Conservation (phyloP, 1,140 invertebrate species). For the Luehdorfia chinensis region DNA sequence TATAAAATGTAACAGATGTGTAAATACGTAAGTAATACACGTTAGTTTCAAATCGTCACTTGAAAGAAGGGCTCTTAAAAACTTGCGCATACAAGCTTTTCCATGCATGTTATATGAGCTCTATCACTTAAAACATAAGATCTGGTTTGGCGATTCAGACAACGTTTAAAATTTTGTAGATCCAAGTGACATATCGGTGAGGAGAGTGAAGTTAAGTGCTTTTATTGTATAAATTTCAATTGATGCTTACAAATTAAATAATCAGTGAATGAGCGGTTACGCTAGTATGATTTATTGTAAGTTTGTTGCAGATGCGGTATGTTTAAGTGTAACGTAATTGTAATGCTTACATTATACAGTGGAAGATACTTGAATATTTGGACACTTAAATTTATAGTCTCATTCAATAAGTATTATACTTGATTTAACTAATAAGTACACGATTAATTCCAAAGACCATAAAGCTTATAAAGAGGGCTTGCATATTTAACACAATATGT, state of each 20-base stretch:
- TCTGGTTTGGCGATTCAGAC: neutral
- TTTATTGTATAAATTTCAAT: slow-evolving; percentile 15
- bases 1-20: slow-evolving; percentile 17
- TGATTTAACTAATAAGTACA: too few species aligned
- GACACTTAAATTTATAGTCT: too few species aligned
- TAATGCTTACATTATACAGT: too few species aligned
- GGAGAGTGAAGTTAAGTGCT: slow-evolving; percentile 12
- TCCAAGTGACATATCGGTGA: slow-evolving; percentile 10
- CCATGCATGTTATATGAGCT: neutral
- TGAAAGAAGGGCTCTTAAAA: slow-evolving; percentile 4
- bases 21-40: slow-evolving; percentile 12
- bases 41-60: slow-evolving; percentile 16
- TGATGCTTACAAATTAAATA: slow-evolving; percentile 14
- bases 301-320: too few species aligned
- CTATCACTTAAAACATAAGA: neutral
- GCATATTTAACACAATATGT: too few species aligned
- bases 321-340: too few species aligned
- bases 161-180: neutral
- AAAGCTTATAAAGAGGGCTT: too few species aligned
- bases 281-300: neutral
- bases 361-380: too few species aligned
- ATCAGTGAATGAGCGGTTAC: neutral
- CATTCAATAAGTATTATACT: too few species aligned
- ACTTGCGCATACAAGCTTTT: neutral
- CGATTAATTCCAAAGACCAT: too few species aligned